Evolutionary conservation across 2,888 invertebrate species (phyloP).

Genomic region (Lottia scabra): DNA sequence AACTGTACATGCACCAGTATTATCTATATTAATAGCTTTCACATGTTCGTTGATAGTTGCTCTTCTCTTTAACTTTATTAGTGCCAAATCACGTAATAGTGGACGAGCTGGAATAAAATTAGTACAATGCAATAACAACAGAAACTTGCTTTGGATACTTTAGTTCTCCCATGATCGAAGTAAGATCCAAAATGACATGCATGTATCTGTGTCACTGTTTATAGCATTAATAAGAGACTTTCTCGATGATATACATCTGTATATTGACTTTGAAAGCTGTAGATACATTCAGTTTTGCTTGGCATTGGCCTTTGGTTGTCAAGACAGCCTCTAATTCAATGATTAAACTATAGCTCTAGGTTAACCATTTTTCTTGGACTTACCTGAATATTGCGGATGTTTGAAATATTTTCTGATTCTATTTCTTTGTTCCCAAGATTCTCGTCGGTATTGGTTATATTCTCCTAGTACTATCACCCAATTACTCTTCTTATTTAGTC

Average conservation of each 20-base stretch:
- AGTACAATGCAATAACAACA: too few species aligned
- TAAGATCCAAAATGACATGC: too few species aligned
- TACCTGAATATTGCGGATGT: slow-evolving; percentile 30
- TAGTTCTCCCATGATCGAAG: too few species aligned
- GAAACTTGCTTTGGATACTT: too few species aligned
- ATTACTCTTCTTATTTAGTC: slow-evolving; percentile 22
- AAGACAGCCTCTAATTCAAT: too few species aligned
- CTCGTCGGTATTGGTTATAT: slow-evolving; percentile 37
- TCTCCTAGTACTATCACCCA: slow-evolving; percentile 39
- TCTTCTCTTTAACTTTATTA: slow-evolving; percentile 49
- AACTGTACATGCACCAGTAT: slow-evolving; percentile 14
- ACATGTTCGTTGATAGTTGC: slow-evolving; percentile 40
- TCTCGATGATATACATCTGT: too few species aligned
- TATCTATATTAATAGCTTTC: slow-evolving; percentile 16
- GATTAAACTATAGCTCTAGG: too few species aligned
- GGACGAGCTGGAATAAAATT: slow-evolving; percentile 20
- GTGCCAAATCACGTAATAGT: slow-evolving; percentile 51
- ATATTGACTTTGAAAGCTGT: too few species aligned
- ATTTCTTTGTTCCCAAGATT: slow-evolving; percentile 27
- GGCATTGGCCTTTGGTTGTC: too few species aligned
- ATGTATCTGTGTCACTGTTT: too few species aligned
- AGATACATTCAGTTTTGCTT: too few species aligned
- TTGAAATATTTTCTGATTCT: slow-evolving; percentile 28
- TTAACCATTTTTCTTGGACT: not conserved
- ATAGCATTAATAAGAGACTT: too few species aligned